phyloP scores from a whole-genome alignment of 2,888 invertebrate species.

The Eupithecia tripunctaria region DNA sequence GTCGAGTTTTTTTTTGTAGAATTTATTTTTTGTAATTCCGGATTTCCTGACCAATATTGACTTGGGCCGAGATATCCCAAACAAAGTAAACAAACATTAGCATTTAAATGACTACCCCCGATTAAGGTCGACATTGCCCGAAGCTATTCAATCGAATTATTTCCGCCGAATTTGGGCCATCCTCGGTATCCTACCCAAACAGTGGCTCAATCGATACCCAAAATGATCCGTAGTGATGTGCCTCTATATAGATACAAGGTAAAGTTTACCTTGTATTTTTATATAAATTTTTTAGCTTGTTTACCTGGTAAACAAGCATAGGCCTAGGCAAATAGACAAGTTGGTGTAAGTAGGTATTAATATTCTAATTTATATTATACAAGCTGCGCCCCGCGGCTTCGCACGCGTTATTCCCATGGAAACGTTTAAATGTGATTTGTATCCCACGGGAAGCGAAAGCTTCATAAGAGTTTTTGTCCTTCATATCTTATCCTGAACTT shows the following conservation, averaged over 20 bases:
- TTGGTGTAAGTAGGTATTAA: too few relatives aligned
- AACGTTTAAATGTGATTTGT: too few relatives aligned
- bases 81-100: conserved; percentile 31
- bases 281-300: too few relatives aligned
- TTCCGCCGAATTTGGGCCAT: conserved; percentile 31
- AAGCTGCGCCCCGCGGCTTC: too few relatives aligned
- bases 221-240: conserved; percentile 26
- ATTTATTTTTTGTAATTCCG: neutral
- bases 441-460: neutral
- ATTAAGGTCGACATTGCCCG: conserved; percentile 23
- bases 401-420: too few relatives aligned
- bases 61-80: conserved; percentile 16
- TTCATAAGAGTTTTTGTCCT: neutral
- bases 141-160: conserved; percentile 32
- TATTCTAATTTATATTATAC: too few relatives aligned
- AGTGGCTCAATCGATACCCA: conserved; percentile 27
- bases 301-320: too few relatives aligned
- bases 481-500: neutral
- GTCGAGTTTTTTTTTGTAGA: neutral
- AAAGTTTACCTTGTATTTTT: too few relatives aligned
- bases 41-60: conserved; percentile 13
- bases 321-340: too few relatives aligned
- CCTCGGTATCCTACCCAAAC: conserved; percentile 30
- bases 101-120: conserved; percentile 33
- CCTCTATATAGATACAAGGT: neutral